phyloP scores from a whole-genome alignment of 2,888 invertebrate species.

The Hololepta plana region DNA sequence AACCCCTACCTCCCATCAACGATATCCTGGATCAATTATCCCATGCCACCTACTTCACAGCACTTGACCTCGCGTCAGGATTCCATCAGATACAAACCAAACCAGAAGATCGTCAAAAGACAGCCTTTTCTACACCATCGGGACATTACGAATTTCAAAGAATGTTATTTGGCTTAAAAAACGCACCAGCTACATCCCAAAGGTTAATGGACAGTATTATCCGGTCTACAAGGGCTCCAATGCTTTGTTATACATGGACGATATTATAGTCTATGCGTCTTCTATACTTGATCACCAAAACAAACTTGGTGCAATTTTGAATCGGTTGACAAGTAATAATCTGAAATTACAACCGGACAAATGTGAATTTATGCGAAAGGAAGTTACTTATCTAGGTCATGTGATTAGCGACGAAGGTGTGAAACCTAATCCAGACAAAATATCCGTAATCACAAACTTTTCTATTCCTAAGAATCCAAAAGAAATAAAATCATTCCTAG shows the following conservation, averaged over 20 bases:
- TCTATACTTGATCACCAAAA: neutral
- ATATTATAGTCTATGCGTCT: neutral
- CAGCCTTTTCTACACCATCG: neutral
- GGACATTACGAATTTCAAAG: neutral
- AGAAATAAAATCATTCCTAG: slow-evolving; percentile 14
- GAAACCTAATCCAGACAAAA: slow-evolving; percentile 11
- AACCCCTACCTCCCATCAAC: slow-evolving; percentile 19
- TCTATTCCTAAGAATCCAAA: slow-evolving; percentile 10
- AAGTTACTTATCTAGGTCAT: slow-evolving; percentile 14
- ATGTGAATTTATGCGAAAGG: slow-evolving; percentile 13
- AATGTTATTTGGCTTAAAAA: neutral
- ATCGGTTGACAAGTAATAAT: neutral
- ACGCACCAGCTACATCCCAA: neutral
- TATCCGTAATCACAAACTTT: slow-evolving; percentile 10
- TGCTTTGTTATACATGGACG: neutral
- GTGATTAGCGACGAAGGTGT: slow-evolving; percentile 14
- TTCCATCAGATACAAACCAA: slow-evolving; percentile 21
- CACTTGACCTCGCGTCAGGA: slow-evolving; percentile 20
- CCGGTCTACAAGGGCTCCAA: neutral
- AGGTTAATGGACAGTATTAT: slow-evolving; percentile 1
- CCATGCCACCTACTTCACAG: slow-evolving; percentile 19
- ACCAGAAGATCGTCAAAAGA: slow-evolving; percentile 11
- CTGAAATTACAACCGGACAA: slow-evolving; percentile 13
- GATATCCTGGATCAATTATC: slow-evolving; percentile 21
- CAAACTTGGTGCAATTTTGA: neutral